A percentile compares a stretch with the other conserved stretches of the same genome.
Evolutionary conservation across 2,888 invertebrate genomes (phyloP).

Genomic region (Sicus ferrugineus): DNA sequence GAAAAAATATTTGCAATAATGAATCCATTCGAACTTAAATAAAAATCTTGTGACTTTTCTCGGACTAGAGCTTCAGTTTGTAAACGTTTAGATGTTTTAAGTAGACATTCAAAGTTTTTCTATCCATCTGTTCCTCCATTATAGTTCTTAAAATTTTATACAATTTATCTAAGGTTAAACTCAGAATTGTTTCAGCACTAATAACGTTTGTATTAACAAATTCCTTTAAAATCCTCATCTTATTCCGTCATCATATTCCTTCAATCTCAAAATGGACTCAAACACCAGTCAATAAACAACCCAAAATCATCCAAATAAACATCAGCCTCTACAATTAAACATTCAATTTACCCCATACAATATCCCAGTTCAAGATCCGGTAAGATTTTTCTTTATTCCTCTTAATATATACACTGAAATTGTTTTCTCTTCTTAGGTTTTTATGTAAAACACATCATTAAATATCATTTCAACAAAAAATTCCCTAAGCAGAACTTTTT

Average conservation of each 20-base stretch:
- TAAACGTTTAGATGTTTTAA: too few species aligned
- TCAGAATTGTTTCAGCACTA: constrained; percentile 10
- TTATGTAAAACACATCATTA: constrained; percentile 24
- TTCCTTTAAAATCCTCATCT: constrained; percentile 46
- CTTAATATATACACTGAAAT: constrained; percentile 34
- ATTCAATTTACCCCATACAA: constrained; percentile 40
- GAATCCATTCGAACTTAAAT: too few species aligned
- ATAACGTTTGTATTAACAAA: constrained; percentile 24
- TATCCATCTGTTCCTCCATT: too few species aligned
- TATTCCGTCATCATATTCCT: constrained; percentile 33
- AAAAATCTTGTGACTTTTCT: too few species aligned
- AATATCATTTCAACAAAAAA: neutral
- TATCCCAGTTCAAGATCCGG: constrained; percentile 51
- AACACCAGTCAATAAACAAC: constrained; percentile 48
- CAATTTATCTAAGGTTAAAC: too few species aligned
- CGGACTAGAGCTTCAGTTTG: too few species aligned
- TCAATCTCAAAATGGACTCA: constrained; percentile 23
- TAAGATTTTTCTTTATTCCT: constrained; percentile 65
- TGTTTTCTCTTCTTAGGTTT: constrained; percentile 31
- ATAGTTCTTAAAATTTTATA: too few species aligned
- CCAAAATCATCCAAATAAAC: constrained; percentile 38
- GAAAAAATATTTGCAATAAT: too few species aligned
- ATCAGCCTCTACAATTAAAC: constrained; percentile 42
- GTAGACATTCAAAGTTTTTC: too few species aligned
- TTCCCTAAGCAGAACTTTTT: neutral